Evolutionary conservation across 37 sponge, comb jelly and placozoan genomes (phyloP).

Genomic region (Axinella damicornis): DNA sequence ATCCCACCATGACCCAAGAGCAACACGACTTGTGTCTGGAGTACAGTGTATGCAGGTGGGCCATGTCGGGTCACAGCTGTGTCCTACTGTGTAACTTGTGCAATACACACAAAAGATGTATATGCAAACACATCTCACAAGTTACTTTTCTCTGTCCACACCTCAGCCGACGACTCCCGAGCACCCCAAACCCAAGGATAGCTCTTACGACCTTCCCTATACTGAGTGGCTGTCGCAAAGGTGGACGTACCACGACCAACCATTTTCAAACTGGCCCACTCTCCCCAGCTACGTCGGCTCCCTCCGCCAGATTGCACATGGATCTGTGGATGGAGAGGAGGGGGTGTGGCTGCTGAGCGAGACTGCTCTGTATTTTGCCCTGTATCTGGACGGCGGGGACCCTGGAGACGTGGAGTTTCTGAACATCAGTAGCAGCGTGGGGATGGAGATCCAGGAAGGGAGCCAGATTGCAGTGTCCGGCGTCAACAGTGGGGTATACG

Average conservation of each 20-base stretch:
- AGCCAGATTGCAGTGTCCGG: constrained; percentile 25
- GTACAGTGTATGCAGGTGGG: too few relatives aligned
- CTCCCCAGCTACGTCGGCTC: constrained; percentile 45
- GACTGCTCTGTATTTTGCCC: constrained; percentile 50
- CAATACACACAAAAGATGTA: too few relatives aligned
- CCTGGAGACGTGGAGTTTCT: constrained; percentile 24
- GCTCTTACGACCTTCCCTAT: constrained; percentile 63
- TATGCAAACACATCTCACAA: too few relatives aligned
- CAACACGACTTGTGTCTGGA: too few relatives aligned
- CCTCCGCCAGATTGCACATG: constrained; percentile 55
- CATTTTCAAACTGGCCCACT: constrained; percentile 70
- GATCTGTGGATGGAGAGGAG: constrained; percentile 2
- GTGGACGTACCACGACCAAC: constrained; percentile 58
- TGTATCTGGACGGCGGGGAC: not conserved
- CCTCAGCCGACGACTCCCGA: constrained; percentile 22
- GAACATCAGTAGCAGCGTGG: constrained; percentile 38
- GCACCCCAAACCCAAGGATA: not conserved
- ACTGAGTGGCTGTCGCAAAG: constrained; percentile 84
- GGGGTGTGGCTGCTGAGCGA: constrained; percentile 69
- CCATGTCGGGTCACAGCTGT: too few relatives aligned
- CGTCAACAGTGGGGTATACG: constrained; percentile 14
- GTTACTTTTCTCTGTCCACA: constrained; percentile 7
- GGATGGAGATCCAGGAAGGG: constrained; percentile 1
- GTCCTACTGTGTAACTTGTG: constrained; percentile 1
- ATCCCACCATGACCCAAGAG: too few relatives aligned